Conservation (phyloP, 2,888 invertebrate species). For the Cephonodes hylas region DNA sequence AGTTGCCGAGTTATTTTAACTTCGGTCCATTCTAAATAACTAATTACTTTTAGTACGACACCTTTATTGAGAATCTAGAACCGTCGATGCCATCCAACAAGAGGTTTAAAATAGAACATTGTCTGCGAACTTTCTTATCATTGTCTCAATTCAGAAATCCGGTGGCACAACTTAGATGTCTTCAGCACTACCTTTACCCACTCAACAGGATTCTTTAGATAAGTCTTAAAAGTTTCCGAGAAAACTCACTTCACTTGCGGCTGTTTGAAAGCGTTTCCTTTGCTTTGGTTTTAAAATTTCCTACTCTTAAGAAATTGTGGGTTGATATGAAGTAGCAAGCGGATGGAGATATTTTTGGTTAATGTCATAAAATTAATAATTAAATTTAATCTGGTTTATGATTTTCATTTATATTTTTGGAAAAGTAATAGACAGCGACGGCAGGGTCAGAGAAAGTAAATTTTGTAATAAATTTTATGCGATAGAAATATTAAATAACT, state of each 20-base stretch:
- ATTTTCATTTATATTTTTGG: no score
- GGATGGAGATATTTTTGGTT: background rate
- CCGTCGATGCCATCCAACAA: background rate
- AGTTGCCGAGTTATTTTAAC: no score
- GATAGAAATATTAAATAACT: no score
- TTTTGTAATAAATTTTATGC: no score
- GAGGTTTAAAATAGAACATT: background rate
- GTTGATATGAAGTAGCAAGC: background rate
- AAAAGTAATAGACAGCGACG: no score
- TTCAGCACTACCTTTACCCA: background rate
- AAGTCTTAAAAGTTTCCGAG: background rate
- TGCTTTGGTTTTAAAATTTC: background rate
- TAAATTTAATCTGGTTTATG: no score
- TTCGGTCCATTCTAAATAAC: no score
- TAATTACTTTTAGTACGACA: no score
- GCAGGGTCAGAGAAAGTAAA: no score
- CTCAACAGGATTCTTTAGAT: conserved; percentile 1
- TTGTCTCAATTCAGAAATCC: background rate
- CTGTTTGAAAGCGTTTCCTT: background rate
- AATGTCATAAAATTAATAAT: background rate
- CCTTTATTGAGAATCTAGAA: no score
- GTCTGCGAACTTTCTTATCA: background rate
- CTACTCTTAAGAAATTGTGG: background rate
- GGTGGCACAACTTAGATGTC: background rate
- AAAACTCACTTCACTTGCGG: background rate